A percentile compares a stretch with the other conserved stretches of the same genome.
These are phyloP conservation scores for Nephrotoma flavescens DNA, from an alignment of 2,888 invertebrate genomes.

Conservation along the genomic window DNA sequence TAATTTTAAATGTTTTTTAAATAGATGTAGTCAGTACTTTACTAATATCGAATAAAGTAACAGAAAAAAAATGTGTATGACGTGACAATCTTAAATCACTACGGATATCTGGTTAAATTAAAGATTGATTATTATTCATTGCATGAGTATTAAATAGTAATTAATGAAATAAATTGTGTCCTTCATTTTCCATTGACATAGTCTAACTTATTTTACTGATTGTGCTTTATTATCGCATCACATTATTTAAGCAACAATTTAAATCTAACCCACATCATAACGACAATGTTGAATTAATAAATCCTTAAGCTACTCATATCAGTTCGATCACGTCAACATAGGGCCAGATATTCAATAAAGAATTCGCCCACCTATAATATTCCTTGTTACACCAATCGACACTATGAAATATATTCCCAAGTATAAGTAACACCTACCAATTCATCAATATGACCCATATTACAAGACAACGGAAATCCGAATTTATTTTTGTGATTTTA, in stretches of 20 bases:
- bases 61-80: no score
- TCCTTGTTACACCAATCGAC: neutral
- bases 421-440: neutral
- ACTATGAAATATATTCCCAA: neutral
- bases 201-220: neutral
- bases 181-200: neutral
- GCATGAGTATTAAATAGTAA: neutral
- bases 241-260: neutral
- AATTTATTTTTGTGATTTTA: neutral
- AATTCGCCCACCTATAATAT: neutral
- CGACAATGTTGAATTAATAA: neutral
- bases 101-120: no score
- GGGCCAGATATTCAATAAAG: neutral
- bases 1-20: no score
- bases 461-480: neutral
- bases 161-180: neutral
- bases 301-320: neutral
- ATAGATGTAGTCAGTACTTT: no score
- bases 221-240: neutral
- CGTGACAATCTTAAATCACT: no score
- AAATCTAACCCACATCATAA: neutral
- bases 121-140: no score
- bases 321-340: neutral
- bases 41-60: no score
- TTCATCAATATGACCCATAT: neutral